Percentiles rank a stretch among this genome's conserved stretches.
Evolutionary conservation across 2,888 invertebrate species (phyloP).

Genomic region (Tanaodytes sp.): DNA sequence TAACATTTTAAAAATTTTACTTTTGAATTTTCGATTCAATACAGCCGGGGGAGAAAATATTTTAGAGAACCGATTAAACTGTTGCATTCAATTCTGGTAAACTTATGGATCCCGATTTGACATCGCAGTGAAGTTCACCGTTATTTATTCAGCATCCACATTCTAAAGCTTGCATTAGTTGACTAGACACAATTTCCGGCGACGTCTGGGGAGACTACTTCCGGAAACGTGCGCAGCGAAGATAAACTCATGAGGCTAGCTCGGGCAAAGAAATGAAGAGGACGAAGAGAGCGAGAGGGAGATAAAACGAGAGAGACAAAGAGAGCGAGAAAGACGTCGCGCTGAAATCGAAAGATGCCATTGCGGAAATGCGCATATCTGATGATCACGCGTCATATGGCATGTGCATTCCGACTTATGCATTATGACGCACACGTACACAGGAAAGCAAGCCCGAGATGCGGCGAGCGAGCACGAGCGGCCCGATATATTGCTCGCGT

Average conservation of each 20-base stretch:
- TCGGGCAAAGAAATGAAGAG: neutral
- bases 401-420: slow-evolving; percentile 32
- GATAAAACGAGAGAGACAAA: too few relatives aligned
- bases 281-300: too few relatives aligned
- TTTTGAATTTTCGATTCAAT: too few relatives aligned
- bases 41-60: too few relatives aligned
- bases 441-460: slow-evolving; percentile 2
- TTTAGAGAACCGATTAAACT: too few relatives aligned
- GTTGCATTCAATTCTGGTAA: too few relatives aligned
- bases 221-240: slow-evolving; percentile 10
- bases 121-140: too few relatives aligned
- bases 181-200: slow-evolving; percentile 18
- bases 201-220: slow-evolving; percentile 5
- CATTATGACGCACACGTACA: slow-evolving; percentile 28
- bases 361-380: slow-evolving; percentile 23
- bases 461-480: slow-evolving; percentile 24
- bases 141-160: too few relatives aligned
- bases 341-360: slow-evolving; percentile 39
- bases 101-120: too few relatives aligned
- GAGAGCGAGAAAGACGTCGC: slow-evolving; percentile 1
- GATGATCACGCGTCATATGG: slow-evolving; percentile 37
- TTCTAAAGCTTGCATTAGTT: neutral
- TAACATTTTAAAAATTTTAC: too few relatives aligned
- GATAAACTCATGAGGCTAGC: slow-evolving; percentile 2
- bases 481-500: slow-evolving; percentile 40